Percentiles rank a stretch among this genome's conserved stretches.
These are phyloP conservation scores for Chunga burmeisteri DNA, from an alignment of 2,113 vertebrate genomes.

Conservation along the genomic window DNA sequence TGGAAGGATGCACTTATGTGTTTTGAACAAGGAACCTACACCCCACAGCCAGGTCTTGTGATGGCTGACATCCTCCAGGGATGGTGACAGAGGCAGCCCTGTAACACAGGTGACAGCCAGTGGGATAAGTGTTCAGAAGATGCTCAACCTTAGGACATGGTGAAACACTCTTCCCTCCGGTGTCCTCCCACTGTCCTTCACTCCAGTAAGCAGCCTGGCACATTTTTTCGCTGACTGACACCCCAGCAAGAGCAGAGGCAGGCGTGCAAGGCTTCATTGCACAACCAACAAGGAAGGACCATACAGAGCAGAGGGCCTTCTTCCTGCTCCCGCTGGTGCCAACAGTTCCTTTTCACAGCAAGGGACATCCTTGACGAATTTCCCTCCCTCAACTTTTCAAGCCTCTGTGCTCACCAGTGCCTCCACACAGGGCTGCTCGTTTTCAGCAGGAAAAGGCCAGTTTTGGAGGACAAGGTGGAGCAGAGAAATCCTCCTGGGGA, in stretches of 20 bases:
- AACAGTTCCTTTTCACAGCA: rapidly evolving
- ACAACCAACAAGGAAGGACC: not conserved
- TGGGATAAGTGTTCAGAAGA: not conserved
- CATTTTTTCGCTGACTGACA: not conserved
- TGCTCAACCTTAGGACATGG: rapidly evolving
- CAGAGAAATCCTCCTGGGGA: not conserved
- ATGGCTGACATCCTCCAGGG: not conserved
- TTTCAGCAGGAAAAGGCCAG: not conserved
- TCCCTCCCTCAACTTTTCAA: rapidly evolving
- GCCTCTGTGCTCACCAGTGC: not conserved
- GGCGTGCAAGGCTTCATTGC: rapidly evolving
- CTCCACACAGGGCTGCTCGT: not conserved
- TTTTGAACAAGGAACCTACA: not conserved
- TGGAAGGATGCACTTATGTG: rapidly evolving
- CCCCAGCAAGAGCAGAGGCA: not conserved
- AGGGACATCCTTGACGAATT: not conserved
- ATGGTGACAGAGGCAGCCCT: not conserved
- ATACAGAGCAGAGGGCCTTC: not conserved
- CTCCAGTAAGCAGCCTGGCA: rapidly evolving
- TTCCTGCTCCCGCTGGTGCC: not conserved
- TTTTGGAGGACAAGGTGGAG: not conserved
- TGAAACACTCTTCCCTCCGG: not conserved
- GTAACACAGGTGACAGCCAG: not conserved
- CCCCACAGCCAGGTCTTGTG: not conserved
- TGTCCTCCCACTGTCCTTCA: rapidly evolving